Percentiles rank a stretch among this genome's conserved stretches.
These are phyloP conservation scores for Lycaena phlaeas DNA, from an alignment of 2,888 invertebrate genomes.

Conservation along the genomic window DNA sequence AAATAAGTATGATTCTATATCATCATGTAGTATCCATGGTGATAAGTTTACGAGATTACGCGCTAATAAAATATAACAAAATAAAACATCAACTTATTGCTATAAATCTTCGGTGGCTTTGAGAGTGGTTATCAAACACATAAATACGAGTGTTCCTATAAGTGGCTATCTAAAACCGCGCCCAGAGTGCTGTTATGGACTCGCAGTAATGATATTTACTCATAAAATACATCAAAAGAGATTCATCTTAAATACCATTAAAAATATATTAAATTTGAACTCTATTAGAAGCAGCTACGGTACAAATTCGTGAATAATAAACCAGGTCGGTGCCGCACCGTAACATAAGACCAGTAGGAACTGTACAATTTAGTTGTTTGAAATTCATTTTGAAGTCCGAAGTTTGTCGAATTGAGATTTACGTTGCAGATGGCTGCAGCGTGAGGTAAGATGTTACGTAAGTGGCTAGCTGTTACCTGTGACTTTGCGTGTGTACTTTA, in stretches of 20 bases:
- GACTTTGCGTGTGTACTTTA: too few species aligned
- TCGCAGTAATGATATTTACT: constrained; percentile 58
- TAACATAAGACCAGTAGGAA: constrained; percentile 42
- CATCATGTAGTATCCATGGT: too few species aligned
- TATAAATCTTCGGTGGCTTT: constrained; percentile 14
- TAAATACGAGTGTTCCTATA: constrained; percentile 31
- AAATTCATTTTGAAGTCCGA: constrained; percentile 48
- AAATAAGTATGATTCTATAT: too few species aligned
- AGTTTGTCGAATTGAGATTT: constrained; percentile 46
- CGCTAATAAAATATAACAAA: too few species aligned
- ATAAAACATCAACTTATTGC: background rate
- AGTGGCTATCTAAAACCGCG: constrained; percentile 46
- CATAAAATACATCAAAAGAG: constrained; percentile 26
- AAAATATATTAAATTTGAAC: too few species aligned
- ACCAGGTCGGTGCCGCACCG: constrained; percentile 15
- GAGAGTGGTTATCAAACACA: constrained; percentile 19
- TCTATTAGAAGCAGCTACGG: background rate
- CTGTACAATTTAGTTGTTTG: constrained; percentile 51
- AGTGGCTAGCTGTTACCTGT: too few species aligned
- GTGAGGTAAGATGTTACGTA: constrained; percentile 2
- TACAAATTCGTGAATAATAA: constrained; percentile 18
- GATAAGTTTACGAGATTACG: too few species aligned
- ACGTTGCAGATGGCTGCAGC: constrained; percentile 32
- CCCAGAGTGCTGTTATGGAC: constrained; percentile 47
- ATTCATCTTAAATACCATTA: constrained; percentile 25